Base-by-base conservation (phyloP, 1,140 invertebrate genomes). In the Hormaphis cornu region DNA sequence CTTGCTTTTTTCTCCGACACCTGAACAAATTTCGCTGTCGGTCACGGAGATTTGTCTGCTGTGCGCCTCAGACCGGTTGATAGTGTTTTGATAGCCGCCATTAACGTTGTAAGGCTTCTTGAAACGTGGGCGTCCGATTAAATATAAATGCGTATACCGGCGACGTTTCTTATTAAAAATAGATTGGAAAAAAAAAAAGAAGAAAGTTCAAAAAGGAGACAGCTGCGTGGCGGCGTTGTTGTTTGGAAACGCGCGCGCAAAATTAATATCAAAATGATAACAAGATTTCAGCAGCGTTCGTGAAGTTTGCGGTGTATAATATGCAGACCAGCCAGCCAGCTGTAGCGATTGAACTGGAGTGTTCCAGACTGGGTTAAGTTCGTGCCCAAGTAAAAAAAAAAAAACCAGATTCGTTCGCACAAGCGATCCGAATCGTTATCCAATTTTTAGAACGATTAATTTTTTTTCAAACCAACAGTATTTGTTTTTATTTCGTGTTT, bases 31-130 rank as follows among this genome's bases (percentile, higher is more conserved):
- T 66, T 35, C 20, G 14, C 26, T 22, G 6, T 37, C 37, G 33
- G 7, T 37, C 6, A 6, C 56, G 22, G 30, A 61, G 37, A 61
- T n/a, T 44, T 44, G 40, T 61, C 26, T 9, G 8, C 8, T 10
- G 2, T 24, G 54, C 30, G 6, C 18, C 26, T 14, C n/a, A n/a
- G 22, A 20, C 12, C 16, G 18, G 61, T 35, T 66, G 61, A 66
- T 66, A 50, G 61, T 50, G n/a, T 66, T 66, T 66, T 66, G 61
- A 66, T 66, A 35, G 61, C 42, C 9, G 8, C 42, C 61, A 66
- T 66, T 66, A 66, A 50, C 28, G 28, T 30, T 6, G 40, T 48
- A 30, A 30, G 24, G n/a, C n/a, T n/a, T n/a, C 33, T 22, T 16
- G 26, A 16, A 9, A 6, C 26, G 48, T 1, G 24, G n/a, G n/a